Percentiles rank a stretch among this genome's conserved stretches.
phyloP scores from a whole-genome alignment of 2,797 vertebrate species.

The Ceyx erithaca region DNA sequence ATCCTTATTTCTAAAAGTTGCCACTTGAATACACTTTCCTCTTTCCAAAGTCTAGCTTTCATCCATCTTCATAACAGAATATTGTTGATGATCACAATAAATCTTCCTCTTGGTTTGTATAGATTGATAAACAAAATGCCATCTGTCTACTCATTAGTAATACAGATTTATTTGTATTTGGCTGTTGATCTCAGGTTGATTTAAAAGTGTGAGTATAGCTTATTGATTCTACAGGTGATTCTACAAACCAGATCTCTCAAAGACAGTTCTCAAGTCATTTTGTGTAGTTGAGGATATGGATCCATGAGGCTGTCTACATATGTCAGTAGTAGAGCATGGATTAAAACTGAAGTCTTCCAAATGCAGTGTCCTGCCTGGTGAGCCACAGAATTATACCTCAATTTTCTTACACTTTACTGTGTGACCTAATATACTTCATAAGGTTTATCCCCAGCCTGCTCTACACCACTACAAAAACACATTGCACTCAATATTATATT shows the following conservation, averaged over 20 bases:
- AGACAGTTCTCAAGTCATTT: not conserved
- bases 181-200: not conserved
- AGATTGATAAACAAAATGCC: constrained; percentile 40
- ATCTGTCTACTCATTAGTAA: constrained; percentile 23
- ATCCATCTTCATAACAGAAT: constrained; percentile 26
- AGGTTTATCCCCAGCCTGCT: not conserved
- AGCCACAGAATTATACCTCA: not conserved
- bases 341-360: not conserved
- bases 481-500: not conserved
- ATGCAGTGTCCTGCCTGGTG: not conserved
- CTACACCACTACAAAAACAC: not conserved
- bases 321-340: not conserved
- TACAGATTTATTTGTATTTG: not conserved
- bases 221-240: not conserved
- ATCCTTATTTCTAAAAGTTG: not conserved
- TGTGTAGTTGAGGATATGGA: not conserved
- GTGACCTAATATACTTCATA: not conserved
- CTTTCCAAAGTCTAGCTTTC: constrained; percentile 21
- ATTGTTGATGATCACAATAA: not conserved
- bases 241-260: not conserved
- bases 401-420: not conserved
- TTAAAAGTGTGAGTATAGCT: not conserved
- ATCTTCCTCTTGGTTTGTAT: constrained; percentile 3
- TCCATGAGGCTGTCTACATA: not conserved
- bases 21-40: not conserved